Evolutionary conservation across 2,113 vertebrate genomes (phyloP), one percentile per base, ranked within the genome.

Genomic region (Sylvietta virens): DNA sequence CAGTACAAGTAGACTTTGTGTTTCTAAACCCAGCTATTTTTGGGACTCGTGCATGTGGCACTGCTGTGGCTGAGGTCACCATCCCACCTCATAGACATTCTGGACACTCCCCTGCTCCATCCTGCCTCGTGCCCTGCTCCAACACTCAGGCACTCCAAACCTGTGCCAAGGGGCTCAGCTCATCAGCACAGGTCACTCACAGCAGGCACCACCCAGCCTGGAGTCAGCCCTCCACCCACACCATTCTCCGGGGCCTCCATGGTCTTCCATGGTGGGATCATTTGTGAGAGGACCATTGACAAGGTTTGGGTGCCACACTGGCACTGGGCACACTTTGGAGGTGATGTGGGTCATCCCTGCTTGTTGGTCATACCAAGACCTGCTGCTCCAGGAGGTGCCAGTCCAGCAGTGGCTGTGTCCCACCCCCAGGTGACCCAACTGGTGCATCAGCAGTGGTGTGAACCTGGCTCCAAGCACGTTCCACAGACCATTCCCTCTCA

Each of bases 11-110:
- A 92, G 72, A 48, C 53, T 71, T 81, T 2, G 0, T 53, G 84
- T 72, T 96, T 84, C 77, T 74, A 74, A 94, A 77, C 17, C 21
- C 5, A 10, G n/a, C 77, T 94, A 27, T 87, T 92, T 95, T 39
- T 26, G 86, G 69, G 80, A 70, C 53, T 45, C 3, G 0, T 30
- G 28, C 8, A 4, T 19, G 76, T 19, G 76, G 65, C 1, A 0
- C 70, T 28, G 50, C 88, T 53, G 65, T 1, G 4, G 64, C 71
- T 90, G 90, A 94, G 76, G 39, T 83, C 86, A 88, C 40, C 42
- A 56, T 64, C 51, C 62, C 79, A 53, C 45, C 88, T 58, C 2
- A 0, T 17, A 45, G 54, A 80, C 42, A 16, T 1, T 0, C 69
- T 45, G 56, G 27, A 84, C 83, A 51, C 11, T 87, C 15, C 40